These are phyloP conservation scores for Dolichopus griseipennis DNA, from an alignment of 2,888 invertebrate species.

Conservation along the genomic window DNA sequence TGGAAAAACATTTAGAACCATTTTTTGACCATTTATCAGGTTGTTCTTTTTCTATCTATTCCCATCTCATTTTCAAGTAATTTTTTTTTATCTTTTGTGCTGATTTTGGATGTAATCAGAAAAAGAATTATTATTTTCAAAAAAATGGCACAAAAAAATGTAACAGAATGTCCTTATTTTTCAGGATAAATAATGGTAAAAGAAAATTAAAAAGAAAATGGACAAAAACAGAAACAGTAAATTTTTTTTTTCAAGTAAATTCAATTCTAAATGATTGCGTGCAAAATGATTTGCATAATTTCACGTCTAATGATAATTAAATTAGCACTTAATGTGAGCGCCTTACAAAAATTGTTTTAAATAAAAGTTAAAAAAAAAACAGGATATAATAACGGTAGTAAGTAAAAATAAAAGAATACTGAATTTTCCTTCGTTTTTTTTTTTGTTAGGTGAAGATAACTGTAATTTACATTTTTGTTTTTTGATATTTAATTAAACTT, in stretches of 20 bases:
- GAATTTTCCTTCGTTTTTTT: too few species aligned
- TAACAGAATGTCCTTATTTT: background rate
- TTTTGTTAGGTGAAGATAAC: too few species aligned
- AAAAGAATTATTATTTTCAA: background rate
- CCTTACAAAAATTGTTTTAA: background rate
- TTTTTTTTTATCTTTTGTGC: background rate
- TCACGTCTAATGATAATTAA: conserved; percentile 6
- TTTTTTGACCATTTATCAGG: background rate
- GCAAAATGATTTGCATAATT: conserved; percentile 1
- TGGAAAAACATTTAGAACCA: background rate
- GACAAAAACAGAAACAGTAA: background rate
- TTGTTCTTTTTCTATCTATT: background rate
- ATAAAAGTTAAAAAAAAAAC: too few species aligned
- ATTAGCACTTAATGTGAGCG: background rate
- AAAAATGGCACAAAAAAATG: background rate
- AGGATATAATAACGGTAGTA: too few species aligned
- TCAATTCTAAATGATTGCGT: background rate
- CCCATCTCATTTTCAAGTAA: too few species aligned
- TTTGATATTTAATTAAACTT: too few species aligned
- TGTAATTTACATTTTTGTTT: too few species aligned
- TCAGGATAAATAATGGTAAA: background rate
- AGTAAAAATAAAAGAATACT: too few species aligned
- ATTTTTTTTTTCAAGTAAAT: background rate
- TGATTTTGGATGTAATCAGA: background rate
- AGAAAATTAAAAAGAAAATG: background rate